phyloP scores from a whole-genome alignment of 2,797 vertebrate genomes.

The Crypturellus tataupa region DNA sequence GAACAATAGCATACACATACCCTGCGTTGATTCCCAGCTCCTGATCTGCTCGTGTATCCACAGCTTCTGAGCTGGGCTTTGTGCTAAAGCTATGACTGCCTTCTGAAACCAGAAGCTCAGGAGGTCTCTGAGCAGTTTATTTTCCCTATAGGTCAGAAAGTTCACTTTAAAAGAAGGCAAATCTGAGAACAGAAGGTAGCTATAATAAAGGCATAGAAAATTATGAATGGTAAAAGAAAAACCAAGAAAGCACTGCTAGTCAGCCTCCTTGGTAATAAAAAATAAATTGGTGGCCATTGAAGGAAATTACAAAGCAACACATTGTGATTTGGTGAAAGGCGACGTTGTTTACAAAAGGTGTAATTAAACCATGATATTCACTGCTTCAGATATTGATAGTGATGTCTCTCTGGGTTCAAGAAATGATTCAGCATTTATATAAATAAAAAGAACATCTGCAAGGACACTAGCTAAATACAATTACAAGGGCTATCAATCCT shows the following conservation, averaged over 20 bases:
- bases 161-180: conserved; percentile 16
- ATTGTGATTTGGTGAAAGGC: not conserved
- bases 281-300: not conserved
- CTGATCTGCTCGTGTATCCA: not conserved
- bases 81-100: not conserved
- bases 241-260: not conserved
- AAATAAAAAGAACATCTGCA: conserved; percentile 69
- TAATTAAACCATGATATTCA: conserved; percentile 50
- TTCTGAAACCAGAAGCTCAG: not conserved
- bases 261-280: conserved; percentile 26
- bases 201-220: not conserved
- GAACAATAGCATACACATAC: not conserved
- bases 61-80: not conserved
- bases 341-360: conserved; percentile 25
- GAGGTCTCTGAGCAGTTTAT: not conserved
- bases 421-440: conserved; percentile 55
- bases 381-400: conserved; percentile 11
- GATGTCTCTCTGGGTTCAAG: conserved; percentile 11
- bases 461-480: conserved; percentile 59
- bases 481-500: conserved; percentile 65
- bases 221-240: conserved; percentile 25
- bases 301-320: conserved; percentile 42
- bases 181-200: not conserved
- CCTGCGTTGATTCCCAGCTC: not conserved
- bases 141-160: not conserved